Percentiles rank a stretch among this genome's conserved stretches.
Evolutionary conservation across 2,113 vertebrate genomes (phyloP).

Genomic region (Laticauda colubrina): DNA sequence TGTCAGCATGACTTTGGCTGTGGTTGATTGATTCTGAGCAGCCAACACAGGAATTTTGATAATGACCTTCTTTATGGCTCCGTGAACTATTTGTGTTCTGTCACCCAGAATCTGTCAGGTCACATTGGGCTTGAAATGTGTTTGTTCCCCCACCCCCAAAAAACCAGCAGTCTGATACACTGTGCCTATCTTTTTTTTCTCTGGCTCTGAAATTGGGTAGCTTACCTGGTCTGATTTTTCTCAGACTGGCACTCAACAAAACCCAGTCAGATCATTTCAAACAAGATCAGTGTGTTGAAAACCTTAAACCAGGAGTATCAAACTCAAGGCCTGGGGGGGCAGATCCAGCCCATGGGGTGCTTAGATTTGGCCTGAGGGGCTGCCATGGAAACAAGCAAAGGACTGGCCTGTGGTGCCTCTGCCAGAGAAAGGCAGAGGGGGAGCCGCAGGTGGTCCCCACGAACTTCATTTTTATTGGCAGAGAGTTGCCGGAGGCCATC

Average conservation of each 20-base stretch:
- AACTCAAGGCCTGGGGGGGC: too few relatives aligned
- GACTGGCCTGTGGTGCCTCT: too few relatives aligned
- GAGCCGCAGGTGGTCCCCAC: too few relatives aligned
- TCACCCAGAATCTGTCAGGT: background rate
- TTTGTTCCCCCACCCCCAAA: background rate
- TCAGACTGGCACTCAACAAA: background rate
- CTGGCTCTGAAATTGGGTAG: background rate
- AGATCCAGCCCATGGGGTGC: too few relatives aligned
- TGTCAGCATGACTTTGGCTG: background rate
- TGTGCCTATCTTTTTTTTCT: rapidly evolving
- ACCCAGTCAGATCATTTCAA: background rate
- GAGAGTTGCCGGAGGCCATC: too few relatives aligned
- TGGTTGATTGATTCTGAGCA: background rate
- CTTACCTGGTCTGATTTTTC: background rate
- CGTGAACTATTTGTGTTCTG: background rate
- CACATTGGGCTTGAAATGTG: background rate
- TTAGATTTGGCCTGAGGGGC: too few relatives aligned
- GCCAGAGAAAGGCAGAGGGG: too few relatives aligned
- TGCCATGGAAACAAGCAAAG: too few relatives aligned
- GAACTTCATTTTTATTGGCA: too few relatives aligned
- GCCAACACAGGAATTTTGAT: background rate
- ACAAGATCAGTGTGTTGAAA: background rate
- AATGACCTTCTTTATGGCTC: background rate
- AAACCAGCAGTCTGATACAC: background rate
- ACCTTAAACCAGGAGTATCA: background rate